Evolutionary conservation across 1,140 invertebrate genomes (phyloP).

Genomic region (Cydia strobilella): DNA sequence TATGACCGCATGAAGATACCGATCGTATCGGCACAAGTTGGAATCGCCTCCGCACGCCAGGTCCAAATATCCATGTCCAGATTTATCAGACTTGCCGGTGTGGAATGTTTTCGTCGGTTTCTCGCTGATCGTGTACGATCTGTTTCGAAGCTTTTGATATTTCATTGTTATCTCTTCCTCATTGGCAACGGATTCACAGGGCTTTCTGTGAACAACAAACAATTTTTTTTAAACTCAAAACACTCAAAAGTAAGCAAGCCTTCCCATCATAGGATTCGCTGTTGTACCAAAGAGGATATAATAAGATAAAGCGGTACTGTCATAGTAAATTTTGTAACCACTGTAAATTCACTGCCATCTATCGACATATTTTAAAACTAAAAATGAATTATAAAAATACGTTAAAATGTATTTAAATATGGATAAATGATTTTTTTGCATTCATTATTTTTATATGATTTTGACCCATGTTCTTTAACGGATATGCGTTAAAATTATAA

Average conservation of each 20-base stretch:
- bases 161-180: slow-evolving; percentile 68
- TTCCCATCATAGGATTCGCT: no score
- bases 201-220: slow-evolving; percentile 69
- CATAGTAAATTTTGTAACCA: no score
- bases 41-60: slow-evolving; percentile 75
- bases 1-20: slow-evolving; percentile 82
- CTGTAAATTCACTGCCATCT: no score
- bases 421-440: no score
- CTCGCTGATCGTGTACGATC: slow-evolving; percentile 80
- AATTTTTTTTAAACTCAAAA: slow-evolving; percentile 25
- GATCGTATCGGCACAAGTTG: slow-evolving; percentile 82
- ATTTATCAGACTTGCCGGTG: slow-evolving; percentile 58
- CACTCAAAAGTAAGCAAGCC: neutral
- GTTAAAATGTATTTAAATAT: no score
- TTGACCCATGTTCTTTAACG: no score
- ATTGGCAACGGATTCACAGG: slow-evolving; percentile 65
- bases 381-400: no score
- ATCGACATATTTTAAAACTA: no score
- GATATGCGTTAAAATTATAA: no score
- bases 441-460: no score
- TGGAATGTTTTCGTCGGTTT: slow-evolving; percentile 70
- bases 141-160: slow-evolving; percentile 76
- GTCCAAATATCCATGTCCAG: slow-evolving; percentile 72
- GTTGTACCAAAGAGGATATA: no score
- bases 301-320: no score